Evolutionary conservation across 2,113 vertebrate species (phyloP).

Genomic region (Noctilio leporinus): DNA sequence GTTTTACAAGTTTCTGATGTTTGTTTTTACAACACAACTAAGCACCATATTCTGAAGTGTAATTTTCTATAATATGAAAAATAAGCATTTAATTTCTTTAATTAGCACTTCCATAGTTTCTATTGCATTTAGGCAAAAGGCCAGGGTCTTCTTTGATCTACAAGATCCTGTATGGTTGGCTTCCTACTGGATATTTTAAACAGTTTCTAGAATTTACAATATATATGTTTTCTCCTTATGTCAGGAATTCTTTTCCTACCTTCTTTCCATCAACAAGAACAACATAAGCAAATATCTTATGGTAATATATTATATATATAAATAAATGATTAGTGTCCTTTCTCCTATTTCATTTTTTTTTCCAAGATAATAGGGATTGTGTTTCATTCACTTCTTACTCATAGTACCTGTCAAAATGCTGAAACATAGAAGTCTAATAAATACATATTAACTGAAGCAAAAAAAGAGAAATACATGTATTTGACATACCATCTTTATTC

Average conservation of each 20-base stretch:
- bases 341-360: background rate
- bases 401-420: background rate
- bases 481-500: background rate
- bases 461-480: background rate
- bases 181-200: background rate
- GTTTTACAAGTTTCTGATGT: background rate
- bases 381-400: background rate
- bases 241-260: background rate
- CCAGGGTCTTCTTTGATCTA: background rate
- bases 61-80: constrained; percentile 30
- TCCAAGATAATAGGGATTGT: background rate
- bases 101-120: background rate
- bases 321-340: background rate
- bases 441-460: background rate
- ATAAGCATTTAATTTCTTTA: background rate
- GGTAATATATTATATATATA: background rate
- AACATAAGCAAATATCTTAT: background rate
- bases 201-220: background rate
- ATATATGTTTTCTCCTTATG: background rate
- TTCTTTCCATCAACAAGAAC: background rate
- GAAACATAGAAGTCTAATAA: background rate
- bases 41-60: background rate
- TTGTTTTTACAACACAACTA: background rate
- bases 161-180: background rate
- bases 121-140: background rate